Evolutionary conservation across 2,888 invertebrate genomes (phyloP), one percentile per base, ranked within the genome.

Genomic region (Drosophila imparisetae): DNA sequence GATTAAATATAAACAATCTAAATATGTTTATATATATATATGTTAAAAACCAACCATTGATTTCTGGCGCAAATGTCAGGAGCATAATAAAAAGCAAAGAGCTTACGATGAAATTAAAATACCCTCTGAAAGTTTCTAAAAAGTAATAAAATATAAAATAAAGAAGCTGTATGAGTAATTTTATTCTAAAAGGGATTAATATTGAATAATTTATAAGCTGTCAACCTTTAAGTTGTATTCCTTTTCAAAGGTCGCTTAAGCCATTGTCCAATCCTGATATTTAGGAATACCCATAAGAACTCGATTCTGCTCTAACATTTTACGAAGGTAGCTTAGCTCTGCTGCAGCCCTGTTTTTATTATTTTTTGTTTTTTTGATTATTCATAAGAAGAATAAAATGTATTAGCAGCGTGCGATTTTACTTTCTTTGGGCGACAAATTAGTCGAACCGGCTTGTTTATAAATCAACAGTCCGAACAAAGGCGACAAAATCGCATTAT

Each of bases 401-500:
- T 77, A 85, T 72, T 64, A 63, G 48, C 54, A 30, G 68, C 52
- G 50, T 42, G 53, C 38, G 75, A 60, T 88, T 88, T 84, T 86
- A 84, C 84, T 84, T 84, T 84, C 84, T 75, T 74, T 72, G 30
- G 45, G 64, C 60, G 59, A 68, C 72, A 68, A 81, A 79, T 72
- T 72, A 48, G 52, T 10, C 59, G 15, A 78, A 88, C 83, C 73
- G 67, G 81, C 86, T 88, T 73, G 67, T 58, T 78, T 68, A 86
- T 78, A 75, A 86, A 81, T 86, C 75, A 65, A 36, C 54, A 61
- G 50, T 49, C 49, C 57, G 53, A 60, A 63, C 75, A 78, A 83
- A 81, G 83, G 78, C 84, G 89, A 86, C 89, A 86, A 81, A 81
- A 72, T 64, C 61, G 74, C 54, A 48, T 59, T 78, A 74, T 57